Evolutionary conservation across 2,888 invertebrate genomes (phyloP).

Genomic region (Caradrina kadenii): DNA sequence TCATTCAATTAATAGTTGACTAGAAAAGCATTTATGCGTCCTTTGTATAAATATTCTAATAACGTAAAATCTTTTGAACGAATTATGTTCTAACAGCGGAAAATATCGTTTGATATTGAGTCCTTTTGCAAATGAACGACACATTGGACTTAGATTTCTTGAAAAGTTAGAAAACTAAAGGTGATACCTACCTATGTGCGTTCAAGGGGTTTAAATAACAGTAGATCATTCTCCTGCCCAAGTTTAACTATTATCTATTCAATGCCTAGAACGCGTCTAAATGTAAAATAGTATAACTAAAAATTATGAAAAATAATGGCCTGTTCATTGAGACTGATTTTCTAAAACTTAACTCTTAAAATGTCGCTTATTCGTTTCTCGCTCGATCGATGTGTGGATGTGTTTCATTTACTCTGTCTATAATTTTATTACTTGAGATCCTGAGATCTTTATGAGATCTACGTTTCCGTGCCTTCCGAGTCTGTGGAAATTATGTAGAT

Average conservation of each 20-base stretch:
- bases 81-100: background rate
- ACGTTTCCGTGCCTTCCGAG: constrained; percentile 65
- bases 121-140: constrained; percentile 7
- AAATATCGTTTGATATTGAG: background rate
- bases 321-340: constrained; percentile 90
- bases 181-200: background rate
- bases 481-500: constrained; percentile 56
- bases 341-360: constrained; percentile 86
- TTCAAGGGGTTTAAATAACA: constrained; percentile 45
- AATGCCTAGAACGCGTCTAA: constrained; percentile 69
- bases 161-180: background rate
- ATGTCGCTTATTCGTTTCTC: constrained; percentile 70
- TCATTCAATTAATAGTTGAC: constrained; percentile 17
- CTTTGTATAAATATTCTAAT: constrained; percentile 20
- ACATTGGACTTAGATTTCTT: background rate
- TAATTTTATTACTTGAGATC: constrained; percentile 51
- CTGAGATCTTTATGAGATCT: constrained; percentile 55
- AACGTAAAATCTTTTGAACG: constrained; percentile 34
- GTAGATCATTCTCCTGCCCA: constrained; percentile 37
- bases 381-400: constrained; percentile 68
- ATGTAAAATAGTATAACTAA: constrained; percentile 77
- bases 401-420: constrained; percentile 56
- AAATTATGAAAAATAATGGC: constrained; percentile 85
- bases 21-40: constrained; percentile 35
- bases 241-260: constrained; percentile 54